Evolutionary conservation across 2,113 vertebrate species (phyloP), one percentile per base, ranked within the genome.

Genomic region (Tamias sibiricus): DNA sequence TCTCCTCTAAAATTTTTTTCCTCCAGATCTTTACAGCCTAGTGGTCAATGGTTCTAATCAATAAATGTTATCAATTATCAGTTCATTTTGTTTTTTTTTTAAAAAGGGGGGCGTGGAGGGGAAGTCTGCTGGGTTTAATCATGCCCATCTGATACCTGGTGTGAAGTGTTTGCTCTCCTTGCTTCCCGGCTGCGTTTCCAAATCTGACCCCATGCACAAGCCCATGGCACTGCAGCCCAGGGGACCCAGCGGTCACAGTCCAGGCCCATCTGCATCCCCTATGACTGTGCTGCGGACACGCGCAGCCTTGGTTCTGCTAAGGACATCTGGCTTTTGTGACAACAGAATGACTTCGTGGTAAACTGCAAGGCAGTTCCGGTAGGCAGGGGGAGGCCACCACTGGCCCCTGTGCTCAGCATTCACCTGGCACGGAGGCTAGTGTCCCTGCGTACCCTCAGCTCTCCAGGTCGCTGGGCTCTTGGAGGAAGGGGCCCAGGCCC

Each of bases 11-110:
- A 40, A n/a, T n/a, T 68, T 66, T 91, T 77, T 76, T 95, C 85
- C 71, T 71, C 72, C 26, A 89, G 88, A 71, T 95, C 89, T 64
- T 94, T 52, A 94, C 2, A 54, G 77, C 86, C 69, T 4, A 52
- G 37, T 35, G 69, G 72, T 92, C 96, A 91, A 96, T 88, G 74
- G 47, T n/a, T 47, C 59, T 24, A 71, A 90, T 94, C 96, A 90
- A 90, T 91, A 52, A 64, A 32, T 24, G 20, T 76, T 76, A 62
- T 91, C 77, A 79, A 85, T 96, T 81, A 90, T 26, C 89, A 92
- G 59, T 30, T 71, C 76, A 59, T 68, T 93, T 66, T 59, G 66
- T 47, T 88, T n/a, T n/a, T n/a, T n/a, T n/a, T n/a, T n/a, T n/a
- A n/a, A n/a, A n/a, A n/a, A n/a, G n/a, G n/a, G n/a, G n/a, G n/a